Base-by-base conservation (phyloP, 1,140 invertebrate species). In the Eurosta solidaginis region DNA sequence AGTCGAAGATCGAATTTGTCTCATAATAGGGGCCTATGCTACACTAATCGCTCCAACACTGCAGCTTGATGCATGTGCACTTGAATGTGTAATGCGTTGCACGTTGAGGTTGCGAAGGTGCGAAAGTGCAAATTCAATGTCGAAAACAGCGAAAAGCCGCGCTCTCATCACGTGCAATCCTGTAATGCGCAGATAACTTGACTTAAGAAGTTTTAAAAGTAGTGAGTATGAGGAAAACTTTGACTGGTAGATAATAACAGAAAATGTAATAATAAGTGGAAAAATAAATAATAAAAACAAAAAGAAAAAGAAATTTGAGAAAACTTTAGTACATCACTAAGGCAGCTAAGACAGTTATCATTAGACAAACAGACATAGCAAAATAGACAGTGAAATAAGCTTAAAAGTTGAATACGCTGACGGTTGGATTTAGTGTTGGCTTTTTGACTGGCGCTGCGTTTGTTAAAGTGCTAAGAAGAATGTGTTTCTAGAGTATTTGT, bases 111-210 rank as follows among this genome's bases (percentile, higher is more conserved):
- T 40, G n/a, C 33, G 10, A 54, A 68, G 40, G 59, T 68, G 29
- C 59, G 49, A 42, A 68, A 68, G 36, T 42, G n/a, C 59, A 68
- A 52, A 68, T 29, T 68, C 59, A 68, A 68, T 17, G 33, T 52
- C 49, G 22, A 17, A 59, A 59, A 36, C 59, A 68, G 17, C 59
- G 33, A 68, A 68, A 68, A 68, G 59, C 36, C 59, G 59, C 59
- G n/a, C 25, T 10, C 59, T 40, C 59, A 68, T n/a, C n/a, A n/a
- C n/a, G n/a, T 10, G 59, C 33, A 68, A 29, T 33, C 3, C 59
- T 42, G 59, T 68, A 68, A 68, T 40, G 59, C 59, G 59, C 29
- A 22, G 59, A 68, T 68, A 68, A 68, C 59, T 40, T 20, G 59
- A 68, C 59, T 68, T 68, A 42, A 68, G 59, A 20, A 68, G 59